phyloP scores from a whole-genome alignment of 2,797 vertebrate genomes.

The Chiroxiphia lanceolata region DNA sequence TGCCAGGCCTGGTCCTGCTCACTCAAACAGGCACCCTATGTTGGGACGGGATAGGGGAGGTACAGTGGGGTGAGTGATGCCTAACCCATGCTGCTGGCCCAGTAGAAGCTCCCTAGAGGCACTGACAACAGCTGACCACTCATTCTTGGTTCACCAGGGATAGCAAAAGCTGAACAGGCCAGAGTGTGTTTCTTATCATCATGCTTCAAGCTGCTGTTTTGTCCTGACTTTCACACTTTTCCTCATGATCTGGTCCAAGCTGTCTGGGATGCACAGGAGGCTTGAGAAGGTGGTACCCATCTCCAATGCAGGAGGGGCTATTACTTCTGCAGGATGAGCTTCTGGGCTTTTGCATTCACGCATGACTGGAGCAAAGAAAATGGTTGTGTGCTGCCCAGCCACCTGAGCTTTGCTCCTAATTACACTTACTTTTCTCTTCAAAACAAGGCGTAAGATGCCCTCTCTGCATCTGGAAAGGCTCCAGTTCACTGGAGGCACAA shows the following conservation, averaged over 20 bases:
- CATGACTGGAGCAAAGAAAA: not conserved
- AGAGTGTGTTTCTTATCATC: not conserved
- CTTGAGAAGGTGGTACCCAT: not conserved
- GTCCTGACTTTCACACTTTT: not conserved
- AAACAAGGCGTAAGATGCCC: not conserved
- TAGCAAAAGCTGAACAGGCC: not conserved
- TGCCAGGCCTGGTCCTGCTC: not conserved
- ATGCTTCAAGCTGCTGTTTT: not conserved
- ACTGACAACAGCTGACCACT: not conserved
- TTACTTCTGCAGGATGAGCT: not conserved
- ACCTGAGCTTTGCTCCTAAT: not conserved
- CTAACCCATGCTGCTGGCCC: not conserved
- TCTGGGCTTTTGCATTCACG: not conserved
- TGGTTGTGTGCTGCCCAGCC: not conserved
- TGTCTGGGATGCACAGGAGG: not conserved
- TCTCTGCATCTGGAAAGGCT: not conserved
- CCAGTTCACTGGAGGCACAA: not conserved
- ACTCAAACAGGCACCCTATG: too few species aligned
- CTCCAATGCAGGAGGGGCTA: not conserved
- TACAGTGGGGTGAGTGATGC: not conserved
- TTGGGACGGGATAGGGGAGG: not conserved
- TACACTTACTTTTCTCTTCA: not conserved
- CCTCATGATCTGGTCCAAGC: not conserved
- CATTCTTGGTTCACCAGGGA: not conserved
- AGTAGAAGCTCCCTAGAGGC: not conserved